Base-by-base conservation (phyloP, 1,140 invertebrate species). In the Drosophila jambulina region DNA sequence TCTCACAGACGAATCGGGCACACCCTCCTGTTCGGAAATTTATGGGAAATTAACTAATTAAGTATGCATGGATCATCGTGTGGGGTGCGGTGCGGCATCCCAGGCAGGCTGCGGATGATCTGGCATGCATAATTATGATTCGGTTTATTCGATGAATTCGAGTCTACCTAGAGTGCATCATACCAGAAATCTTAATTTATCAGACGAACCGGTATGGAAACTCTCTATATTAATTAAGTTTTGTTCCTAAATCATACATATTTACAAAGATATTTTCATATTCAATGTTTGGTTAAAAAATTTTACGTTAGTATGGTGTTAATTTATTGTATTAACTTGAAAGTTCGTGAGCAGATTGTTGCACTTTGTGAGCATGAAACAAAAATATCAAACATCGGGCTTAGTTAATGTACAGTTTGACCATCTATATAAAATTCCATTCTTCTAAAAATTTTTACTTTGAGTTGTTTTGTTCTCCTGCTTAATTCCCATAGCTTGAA, bases 21-120 rank as follows among this genome's bases (percentile, higher is more conserved):
- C 71, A 51, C 71, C 72, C 54, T 54, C 19, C 29, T 29, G 23
- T 23, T 45, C 23, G 25, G 36, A 59, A 45, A 62, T 61, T 59
- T 74, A 85, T 81, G 63, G 60, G 48, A 85, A 88, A 83, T 80
- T 69, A 72, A 57, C 51, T 80, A 86, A 86, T 86, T 80, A 83
- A 74, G 60, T 88, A 86, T 86, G 76, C 83, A 77, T 54, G 27
- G 76, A 58, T 65, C 76, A 60, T 45, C 63, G 36, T 69, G 48
- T 61, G 75, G 67, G 76, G 76, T 43, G 83, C 43, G 69, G 61
- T 34, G 53, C 48, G 40, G 29, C 36, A 60, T 38, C 48, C 29
- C 21, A 51, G 64, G 34, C 57, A 43, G 42, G 21, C 59, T 48
- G 32, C 19, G 21, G 36, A 69, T 65, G 62, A 61, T 76, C 59